Evolutionary conservation across 2,113 vertebrate genomes (phyloP).

Genomic region (Phrynosoma platyrhinos): DNA sequence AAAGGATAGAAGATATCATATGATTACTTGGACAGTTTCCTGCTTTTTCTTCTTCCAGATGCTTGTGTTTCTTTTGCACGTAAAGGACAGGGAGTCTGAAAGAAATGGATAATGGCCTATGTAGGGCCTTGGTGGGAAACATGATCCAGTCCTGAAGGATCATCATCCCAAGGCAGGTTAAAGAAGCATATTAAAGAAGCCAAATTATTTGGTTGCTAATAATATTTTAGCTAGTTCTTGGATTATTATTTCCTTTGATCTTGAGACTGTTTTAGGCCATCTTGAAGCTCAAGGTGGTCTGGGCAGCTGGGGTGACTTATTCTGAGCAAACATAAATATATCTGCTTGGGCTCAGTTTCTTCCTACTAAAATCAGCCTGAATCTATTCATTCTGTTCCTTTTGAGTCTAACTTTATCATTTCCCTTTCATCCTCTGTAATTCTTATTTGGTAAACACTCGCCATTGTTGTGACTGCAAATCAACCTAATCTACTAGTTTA

Average conservation of each 20-base stretch:
- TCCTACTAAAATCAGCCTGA: not conserved
- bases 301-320: not conserved
- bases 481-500: not conserved
- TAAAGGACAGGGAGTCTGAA: not conserved
- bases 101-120: not conserved
- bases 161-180: not conserved
- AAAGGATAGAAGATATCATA: not conserved
- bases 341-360: not conserved
- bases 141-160: not conserved
- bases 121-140: not conserved
- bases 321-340: not conserved
- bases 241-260: not conserved
- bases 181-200: not conserved
- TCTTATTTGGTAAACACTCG: not conserved
- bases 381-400: not conserved
- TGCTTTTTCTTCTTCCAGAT: not conserved
- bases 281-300: not conserved
- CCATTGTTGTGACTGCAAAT: not conserved
- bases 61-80: not conserved
- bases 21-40: not conserved
- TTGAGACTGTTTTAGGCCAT: not conserved
- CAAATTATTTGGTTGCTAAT: not conserved
- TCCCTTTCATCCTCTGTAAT: not conserved
- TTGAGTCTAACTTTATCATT: not conserved
- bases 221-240: not conserved